Evolutionary conservation across 2,797 vertebrate species (phyloP).

Genomic region (Mormyrus proboscirostris): DNA sequence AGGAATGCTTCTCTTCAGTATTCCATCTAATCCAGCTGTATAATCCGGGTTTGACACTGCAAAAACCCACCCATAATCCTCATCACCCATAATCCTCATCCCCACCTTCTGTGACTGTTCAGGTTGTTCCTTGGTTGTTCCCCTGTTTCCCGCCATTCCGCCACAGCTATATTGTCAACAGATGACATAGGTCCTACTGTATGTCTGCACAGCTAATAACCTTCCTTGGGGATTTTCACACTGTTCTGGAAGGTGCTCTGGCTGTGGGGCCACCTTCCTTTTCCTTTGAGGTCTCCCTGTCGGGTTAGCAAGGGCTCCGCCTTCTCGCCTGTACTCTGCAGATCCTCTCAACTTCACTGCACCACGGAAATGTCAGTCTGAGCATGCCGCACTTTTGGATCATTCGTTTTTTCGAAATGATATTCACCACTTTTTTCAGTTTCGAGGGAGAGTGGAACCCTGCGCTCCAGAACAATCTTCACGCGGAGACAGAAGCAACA

Average conservation of each 20-base stretch:
- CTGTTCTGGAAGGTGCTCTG: not conserved
- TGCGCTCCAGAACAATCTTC: not conserved
- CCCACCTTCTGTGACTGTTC: not conserved
- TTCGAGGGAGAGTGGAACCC: not conserved
- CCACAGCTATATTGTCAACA: not conserved
- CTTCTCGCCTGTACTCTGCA: not conserved
- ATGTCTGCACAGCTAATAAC: not conserved
- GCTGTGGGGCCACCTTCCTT: not conserved
- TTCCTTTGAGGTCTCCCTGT: not conserved
- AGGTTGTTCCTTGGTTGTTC: not conserved
- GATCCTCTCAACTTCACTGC: not conserved
- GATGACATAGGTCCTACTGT: not conserved
- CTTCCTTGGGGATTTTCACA: not conserved
- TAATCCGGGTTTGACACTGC: not conserved
- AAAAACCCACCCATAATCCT: not conserved
- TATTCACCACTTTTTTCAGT: not conserved
- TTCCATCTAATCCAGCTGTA: not conserved
- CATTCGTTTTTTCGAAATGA: not conserved
- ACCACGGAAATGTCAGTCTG: not conserved
- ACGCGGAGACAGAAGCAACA: not conserved
- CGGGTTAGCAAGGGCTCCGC: not conserved
- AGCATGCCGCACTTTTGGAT: not conserved
- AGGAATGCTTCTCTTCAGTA: constrained; percentile 40
- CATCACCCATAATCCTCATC: not conserved
- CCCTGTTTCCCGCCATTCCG: not conserved